These are phyloP conservation scores for Prunella fulvescens DNA, from an alignment of 2,113 vertebrate genomes.

Conservation along the genomic window DNA sequence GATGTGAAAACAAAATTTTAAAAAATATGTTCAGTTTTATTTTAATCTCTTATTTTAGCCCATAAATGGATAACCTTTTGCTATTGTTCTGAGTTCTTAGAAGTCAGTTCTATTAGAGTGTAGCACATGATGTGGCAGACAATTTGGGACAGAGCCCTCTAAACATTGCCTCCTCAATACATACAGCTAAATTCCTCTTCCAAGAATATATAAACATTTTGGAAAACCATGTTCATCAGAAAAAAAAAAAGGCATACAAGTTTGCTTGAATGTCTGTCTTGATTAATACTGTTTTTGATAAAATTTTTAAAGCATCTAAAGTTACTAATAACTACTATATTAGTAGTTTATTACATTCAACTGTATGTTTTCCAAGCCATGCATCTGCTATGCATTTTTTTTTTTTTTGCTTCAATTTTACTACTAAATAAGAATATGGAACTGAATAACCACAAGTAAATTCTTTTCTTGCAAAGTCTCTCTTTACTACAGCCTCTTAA, in stretches of 20 bases:
- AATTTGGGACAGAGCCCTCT: background rate
- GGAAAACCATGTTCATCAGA: background rate
- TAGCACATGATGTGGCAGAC: background rate
- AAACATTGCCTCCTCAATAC: background rate
- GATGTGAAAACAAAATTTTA: background rate
- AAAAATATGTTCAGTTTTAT: background rate
- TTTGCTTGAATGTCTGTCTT: background rate
- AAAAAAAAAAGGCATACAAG: background rate
- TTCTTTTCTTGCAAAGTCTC: background rate
- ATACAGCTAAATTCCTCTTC: background rate
- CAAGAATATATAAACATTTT: background rate
- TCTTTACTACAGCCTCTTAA: background rate
- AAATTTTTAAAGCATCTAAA: background rate
- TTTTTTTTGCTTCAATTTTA: background rate
- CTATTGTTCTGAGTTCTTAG: background rate
- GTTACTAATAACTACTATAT: background rate
- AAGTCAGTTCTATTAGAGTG: background rate
- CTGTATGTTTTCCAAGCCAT: background rate
- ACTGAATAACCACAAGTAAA: background rate
- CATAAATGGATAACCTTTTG: background rate
- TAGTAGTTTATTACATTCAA: background rate
- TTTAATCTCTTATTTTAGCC: background rate
- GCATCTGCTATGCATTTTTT: background rate
- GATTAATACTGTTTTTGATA: background rate
- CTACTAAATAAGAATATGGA: background rate